phyloP scores from a whole-genome alignment of 1,140 invertebrate species.

The Muscidifurax raptorellus region DNA sequence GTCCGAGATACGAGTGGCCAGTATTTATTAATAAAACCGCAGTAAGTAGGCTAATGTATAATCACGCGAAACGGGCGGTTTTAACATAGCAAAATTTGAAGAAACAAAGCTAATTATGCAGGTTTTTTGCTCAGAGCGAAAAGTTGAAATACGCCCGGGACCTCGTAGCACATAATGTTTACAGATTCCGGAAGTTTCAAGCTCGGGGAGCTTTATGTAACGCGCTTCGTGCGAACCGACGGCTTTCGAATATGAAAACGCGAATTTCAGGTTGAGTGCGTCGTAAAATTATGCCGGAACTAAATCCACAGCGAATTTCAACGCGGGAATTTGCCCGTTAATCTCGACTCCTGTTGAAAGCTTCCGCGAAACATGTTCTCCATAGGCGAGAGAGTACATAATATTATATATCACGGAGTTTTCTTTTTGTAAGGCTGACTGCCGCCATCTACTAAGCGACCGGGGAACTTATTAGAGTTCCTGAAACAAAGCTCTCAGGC shows the following conservation, averaged over 20 bases:
- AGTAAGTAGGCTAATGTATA: not conserved
- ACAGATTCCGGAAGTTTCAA: not conserved
- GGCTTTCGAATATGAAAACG: not conserved
- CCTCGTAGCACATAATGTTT: not conserved
- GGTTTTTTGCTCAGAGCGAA: not conserved
- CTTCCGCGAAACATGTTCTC: no score
- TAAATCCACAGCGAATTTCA: not conserved
- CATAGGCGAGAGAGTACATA: not conserved
- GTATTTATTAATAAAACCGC: not conserved
- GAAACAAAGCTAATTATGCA: not conserved
- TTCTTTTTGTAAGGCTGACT: not conserved
- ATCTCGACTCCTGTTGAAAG: no score
- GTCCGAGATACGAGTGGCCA: not conserved
- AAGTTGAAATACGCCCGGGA: not conserved
- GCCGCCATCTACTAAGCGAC: not conserved
- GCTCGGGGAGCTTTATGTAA: not conserved
- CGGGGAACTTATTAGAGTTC: not conserved
- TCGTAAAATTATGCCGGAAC: constrained; percentile 1
- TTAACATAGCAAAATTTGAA: not conserved
- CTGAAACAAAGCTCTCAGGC: not conserved
- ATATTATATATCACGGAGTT: not conserved
- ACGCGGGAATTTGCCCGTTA: no score
- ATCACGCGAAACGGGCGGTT: not conserved
- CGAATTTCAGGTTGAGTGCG: not conserved
- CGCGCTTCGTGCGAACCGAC: not conserved